Evolutionary conservation across 2,113 vertebrate genomes (phyloP), one percentile per base, ranked within the genome.

Genomic region (Hippocampus barbouri): DNA sequence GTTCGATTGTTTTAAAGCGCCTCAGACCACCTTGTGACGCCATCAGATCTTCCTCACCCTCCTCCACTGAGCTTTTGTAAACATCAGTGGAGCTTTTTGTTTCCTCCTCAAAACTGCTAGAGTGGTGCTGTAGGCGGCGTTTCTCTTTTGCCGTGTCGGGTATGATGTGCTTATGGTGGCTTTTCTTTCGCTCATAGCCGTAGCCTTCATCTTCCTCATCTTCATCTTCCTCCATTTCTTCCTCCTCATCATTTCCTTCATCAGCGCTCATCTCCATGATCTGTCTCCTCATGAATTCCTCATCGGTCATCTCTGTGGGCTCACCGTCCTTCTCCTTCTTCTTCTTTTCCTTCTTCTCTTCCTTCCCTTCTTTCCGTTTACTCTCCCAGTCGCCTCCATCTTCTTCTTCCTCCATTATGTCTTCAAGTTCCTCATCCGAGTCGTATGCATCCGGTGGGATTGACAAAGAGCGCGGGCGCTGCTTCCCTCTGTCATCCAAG

Each of bases 201-300:
- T 91, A 95, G 40, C 92, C 91, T 66, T 96, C 93, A 0, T 94
- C 95, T 15, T 97, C 94, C 66, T 97, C 95, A 0, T 96, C 91
- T 41, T 95, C 96, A 60, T 91, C 92, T 64, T 97, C 97, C 72
- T 90, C 89, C 82, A 87, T 84, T 43, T 91, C 90, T 0, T 87
- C 84, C 34, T 91, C 90, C 2, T 87, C 85, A 43, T 95, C 95
- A 80, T 86, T 90, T 51, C 97, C 96, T 78, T 99, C 97, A 84
- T 98, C 97, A 0, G 97, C 97, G 0, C 97, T 98, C 97, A 98
- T 99, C 88, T 98, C 97, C 87, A 99, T 90, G 71, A 99, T 94
- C 86, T 99, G 97, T 77, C 94, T 92, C 69, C 97, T 92, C 96
- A 99, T 98, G 86, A 96, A 98, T 56, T 99, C 97, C 83, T 99